A percentile compares a stretch with the other conserved stretches of the same genome.
Evolutionary conservation across 2,888 invertebrate genomes (phyloP).

Genomic region (Trichogramma dendrolimi): DNA sequence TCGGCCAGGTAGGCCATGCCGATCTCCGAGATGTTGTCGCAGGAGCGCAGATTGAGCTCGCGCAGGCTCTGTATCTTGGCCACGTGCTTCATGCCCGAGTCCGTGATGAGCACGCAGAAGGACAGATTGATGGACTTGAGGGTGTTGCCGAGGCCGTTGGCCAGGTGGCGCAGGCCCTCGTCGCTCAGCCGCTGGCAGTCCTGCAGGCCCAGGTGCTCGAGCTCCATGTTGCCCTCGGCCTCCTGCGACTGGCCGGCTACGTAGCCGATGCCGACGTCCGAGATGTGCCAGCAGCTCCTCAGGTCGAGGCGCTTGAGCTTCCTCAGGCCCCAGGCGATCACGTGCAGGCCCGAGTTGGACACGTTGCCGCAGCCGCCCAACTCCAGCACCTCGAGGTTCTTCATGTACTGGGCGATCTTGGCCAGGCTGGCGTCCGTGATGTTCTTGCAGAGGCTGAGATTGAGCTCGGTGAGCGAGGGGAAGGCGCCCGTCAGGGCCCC

Average conservation of each 20-base stretch:
- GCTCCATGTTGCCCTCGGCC: slow-evolving; percentile 66
- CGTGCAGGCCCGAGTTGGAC: slow-evolving; percentile 79
- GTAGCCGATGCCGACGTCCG: slow-evolving; percentile 85
- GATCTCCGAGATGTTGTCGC: slow-evolving; percentile 89
- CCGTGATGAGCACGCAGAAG: slow-evolving; percentile 92
- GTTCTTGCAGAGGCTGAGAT: slow-evolving; percentile 90
- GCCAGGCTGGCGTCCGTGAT: slow-evolving; percentile 87
- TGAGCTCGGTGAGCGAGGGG: slow-evolving; percentile 73
- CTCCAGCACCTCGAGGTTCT: slow-evolving; percentile 82
- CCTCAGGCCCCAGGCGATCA: slow-evolving; percentile 83
- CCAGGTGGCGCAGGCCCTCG: slow-evolving; percentile 81
- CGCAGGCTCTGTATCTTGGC: slow-evolving; percentile 79
- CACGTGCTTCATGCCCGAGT: slow-evolving; percentile 82
- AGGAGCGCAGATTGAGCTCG: slow-evolving; percentile 84
- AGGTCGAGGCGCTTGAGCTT: slow-evolving; percentile 80
- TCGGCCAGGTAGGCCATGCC: slow-evolving; percentile 90
- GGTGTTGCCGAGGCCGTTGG: slow-evolving; percentile 69
- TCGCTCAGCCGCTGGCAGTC: slow-evolving; percentile 93
- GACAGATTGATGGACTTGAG: slow-evolving; percentile 86
- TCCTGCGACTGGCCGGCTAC: slow-evolving; percentile 65
- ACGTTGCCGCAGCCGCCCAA: slow-evolving; percentile 89
- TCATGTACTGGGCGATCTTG: slow-evolving; percentile 77
- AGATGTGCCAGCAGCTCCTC: slow-evolving; percentile 88
- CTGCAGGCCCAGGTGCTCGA: slow-evolving; percentile 84
- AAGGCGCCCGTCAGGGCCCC: slow-evolving; percentile 77